These are phyloP conservation scores for Chaetura pelagica DNA, from an alignment of 2,113 vertebrate species.

Conservation along the genomic window DNA sequence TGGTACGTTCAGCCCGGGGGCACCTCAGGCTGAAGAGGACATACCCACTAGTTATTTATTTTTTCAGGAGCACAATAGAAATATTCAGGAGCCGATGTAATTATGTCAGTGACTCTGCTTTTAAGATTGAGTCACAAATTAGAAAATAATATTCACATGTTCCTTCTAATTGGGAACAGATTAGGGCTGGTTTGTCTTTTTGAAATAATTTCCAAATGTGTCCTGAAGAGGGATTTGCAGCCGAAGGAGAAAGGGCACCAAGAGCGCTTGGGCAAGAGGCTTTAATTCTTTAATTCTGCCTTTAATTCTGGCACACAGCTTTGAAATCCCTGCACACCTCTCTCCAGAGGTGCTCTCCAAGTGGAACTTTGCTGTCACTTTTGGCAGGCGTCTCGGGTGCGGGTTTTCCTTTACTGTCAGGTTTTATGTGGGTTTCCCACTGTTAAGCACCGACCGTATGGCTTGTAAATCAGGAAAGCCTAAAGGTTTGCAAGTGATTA, in stretches of 20 bases:
- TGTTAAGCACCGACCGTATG: slow-evolving; percentile 2
- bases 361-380: slow-evolving; percentile 27
- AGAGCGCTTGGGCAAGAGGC: neutral
- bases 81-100: slow-evolving; percentile 75
- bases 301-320: neutral
- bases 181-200: slow-evolving; percentile 73
- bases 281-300: neutral
- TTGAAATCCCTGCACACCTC: neutral
- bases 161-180: slow-evolving; percentile 82
- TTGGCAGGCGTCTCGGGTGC: neutral
- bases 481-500: neutral
- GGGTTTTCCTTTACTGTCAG: neutral
- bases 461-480: slow-evolving; percentile 31
- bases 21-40: neutral
- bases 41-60: neutral
- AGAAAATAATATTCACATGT: slow-evolving; percentile 82
- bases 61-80: slow-evolving; percentile 66
- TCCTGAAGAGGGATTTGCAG: slow-evolving; percentile 5
- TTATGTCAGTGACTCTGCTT: slow-evolving; percentile 85
- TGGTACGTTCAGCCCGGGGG: slow-evolving; percentile 44
- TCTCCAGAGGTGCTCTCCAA: neutral
- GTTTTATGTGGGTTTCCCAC: slow-evolving; percentile 18
- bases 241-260: neutral
- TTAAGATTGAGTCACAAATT: slow-evolving; percentile 80
- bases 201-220: slow-evolving; percentile 81